Evolutionary conservation across 2,888 invertebrate species (phyloP), one percentile per base, ranked within the genome.

Genomic region (Ichneumoninae sp.): DNA sequence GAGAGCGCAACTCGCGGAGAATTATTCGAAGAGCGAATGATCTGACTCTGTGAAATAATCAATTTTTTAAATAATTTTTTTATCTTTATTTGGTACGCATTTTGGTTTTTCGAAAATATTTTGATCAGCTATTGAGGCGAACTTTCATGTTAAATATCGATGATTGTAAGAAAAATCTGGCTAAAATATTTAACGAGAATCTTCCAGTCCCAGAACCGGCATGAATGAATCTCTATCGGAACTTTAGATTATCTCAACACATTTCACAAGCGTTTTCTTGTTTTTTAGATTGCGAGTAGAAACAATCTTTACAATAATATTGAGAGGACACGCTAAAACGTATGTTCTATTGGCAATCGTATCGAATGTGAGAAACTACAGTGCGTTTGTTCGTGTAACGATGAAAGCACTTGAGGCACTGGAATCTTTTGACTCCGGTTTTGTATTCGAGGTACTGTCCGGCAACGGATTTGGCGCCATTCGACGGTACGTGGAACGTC

Each of bases 311-410:
- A 8, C 10, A 13, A 26, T 26, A 93, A 68, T 90, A 89, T 0
- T 89, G 89, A 44, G 91, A 92, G 33, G 89, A 87, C 77, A 90
- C 92, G 3, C 90, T 86, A 7, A 90, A 90, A 44, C 86, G 82
- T 54, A 89, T 93, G 7, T 94, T 94, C 10, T 13, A 62, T 30
- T 7, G n/a, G 86, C 94, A 94, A 83, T 94, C 94, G 87, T 93
- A 93, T 83, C 93, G 93, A 90, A 94, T 90, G 86, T 94, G 94
- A 0, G 94, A 93, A 87, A 92, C 93, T 69, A 94, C 89, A 36
- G 94, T 94, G 75, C 94, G 92, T 84, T 92, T 91, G 80, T 93
- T 91, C n/a, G 93, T 92, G 86, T 94, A 94, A 0, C 91, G 91
- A 19, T 93, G 93, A 78, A 91, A 91, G 84, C 94, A 94, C 33